Base-by-base conservation (phyloP, 2,888 invertebrate genomes). In the Microplitis manilae region DNA sequence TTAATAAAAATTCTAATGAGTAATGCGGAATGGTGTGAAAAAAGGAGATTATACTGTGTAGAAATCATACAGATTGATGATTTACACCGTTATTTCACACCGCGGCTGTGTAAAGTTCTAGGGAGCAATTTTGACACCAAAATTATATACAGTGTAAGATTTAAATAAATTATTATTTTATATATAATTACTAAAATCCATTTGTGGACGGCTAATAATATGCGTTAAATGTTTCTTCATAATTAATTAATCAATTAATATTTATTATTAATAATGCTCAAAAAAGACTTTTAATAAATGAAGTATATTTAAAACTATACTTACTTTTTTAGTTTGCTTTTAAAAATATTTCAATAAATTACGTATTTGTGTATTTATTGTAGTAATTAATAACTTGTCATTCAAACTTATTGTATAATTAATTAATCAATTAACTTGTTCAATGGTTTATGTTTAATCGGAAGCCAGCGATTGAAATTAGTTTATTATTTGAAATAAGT, bases 161-260 rank as follows among this genome's bases (percentile, higher is more conserved):
- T 17, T n/a, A 39, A 65, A 40, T 8, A 68, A 67, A 68, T 30
- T 2, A 67, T 64, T 9, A 60, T 50, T 41, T 50, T 50, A 64
- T 67, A 2, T 61, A 9, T 50, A 62, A 41, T 64, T 60, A 61
- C 41, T 72, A 41, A 40, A 30, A 76, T 76, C 72, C 76, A 50
- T 65, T 60, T 76, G 41, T 72, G 76, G 76, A 76, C 76, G 76
- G 76, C 76, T 72, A 76, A 76, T 69, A 64, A 75, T 61, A 50
- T 50, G 30, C 64, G 64, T 65, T 39, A n/a, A 50, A 75, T 68
- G 30, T 59, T 30, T 61, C 30, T 20, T 65, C 17, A 30, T 65
- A 17, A 64, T 15, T 64, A 64, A 30, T 64, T 17, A 5, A 30
- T 17, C 62, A 62, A 30, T 30, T 13, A 41, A 41, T 17, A 17